phyloP scores from a whole-genome alignment of 1,140 invertebrate genomes.

The Drosophila yakuba region DNA sequence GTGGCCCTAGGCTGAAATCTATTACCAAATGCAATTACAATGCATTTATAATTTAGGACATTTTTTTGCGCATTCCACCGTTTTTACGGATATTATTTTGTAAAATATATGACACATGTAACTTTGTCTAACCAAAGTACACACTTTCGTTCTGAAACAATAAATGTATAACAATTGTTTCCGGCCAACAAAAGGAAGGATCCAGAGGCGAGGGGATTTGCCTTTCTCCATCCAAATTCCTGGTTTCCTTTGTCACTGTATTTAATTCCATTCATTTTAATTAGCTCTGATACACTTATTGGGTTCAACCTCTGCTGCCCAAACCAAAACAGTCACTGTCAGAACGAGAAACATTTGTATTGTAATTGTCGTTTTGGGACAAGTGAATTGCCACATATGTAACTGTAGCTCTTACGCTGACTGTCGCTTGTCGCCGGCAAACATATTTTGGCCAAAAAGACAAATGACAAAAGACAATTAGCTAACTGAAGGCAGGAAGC shows the following conservation, averaged over 20 bases:
- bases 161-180: no score
- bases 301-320: constrained; percentile 12
- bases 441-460: constrained; percentile 49
- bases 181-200: background rate
- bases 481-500: constrained; percentile 57
- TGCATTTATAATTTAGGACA: no score
- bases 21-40: no score
- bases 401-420: constrained; percentile 43
- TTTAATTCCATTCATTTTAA: constrained; percentile 50
- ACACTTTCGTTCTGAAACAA: no score
- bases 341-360: constrained; percentile 54
- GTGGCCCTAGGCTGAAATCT: no score
- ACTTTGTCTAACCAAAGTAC: no score
- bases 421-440: constrained; percentile 30
- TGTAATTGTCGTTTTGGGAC: constrained; percentile 48
- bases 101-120: no score
- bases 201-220: background rate
- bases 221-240: background rate
- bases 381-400: constrained; percentile 34
- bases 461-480: constrained; percentile 64
- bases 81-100: no score
- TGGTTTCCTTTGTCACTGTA: constrained; percentile 1
- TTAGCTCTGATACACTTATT: constrained; percentile 39
- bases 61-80: no score
- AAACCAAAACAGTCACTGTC: constrained; percentile 23